Evolutionary conservation across 2,888 invertebrate genomes (phyloP).

Genomic region (Netelia melanura): DNA sequence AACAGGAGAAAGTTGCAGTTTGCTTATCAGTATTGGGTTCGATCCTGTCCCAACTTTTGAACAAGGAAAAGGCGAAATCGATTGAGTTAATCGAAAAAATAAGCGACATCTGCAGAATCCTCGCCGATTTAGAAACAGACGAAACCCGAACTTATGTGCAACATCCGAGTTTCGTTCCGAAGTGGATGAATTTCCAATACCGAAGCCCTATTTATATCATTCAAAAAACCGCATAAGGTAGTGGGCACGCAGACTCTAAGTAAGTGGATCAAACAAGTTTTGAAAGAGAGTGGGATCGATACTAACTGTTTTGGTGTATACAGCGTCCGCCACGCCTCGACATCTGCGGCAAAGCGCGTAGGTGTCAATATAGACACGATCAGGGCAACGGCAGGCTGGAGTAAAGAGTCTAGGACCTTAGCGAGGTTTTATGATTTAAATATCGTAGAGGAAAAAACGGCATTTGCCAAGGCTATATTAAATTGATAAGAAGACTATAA

Average conservation of each 20-base stretch:
- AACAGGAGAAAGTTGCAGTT: constrained; percentile 54
- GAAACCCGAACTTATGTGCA: constrained; percentile 50
- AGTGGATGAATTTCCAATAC: constrained; percentile 44
- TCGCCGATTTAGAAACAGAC: constrained; percentile 64
- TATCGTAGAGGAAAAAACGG: constrained; percentile 31
- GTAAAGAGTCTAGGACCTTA: constrained; percentile 29
- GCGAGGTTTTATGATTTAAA: constrained; percentile 33
- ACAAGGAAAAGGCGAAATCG: constrained; percentile 22
- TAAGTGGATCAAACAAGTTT: constrained; percentile 16
- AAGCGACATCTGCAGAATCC: constrained; percentile 48
- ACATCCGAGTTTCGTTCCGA: constrained; percentile 24
- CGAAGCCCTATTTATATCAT: constrained; percentile 18
- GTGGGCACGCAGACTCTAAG: constrained; percentile 32
- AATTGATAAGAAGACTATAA: constrained; percentile 26
- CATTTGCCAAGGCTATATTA: constrained; percentile 27
- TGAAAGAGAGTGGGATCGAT: constrained; percentile 29
- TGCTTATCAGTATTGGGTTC: constrained; percentile 46
- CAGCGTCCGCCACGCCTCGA: constrained; percentile 42
- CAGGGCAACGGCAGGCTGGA: constrained; percentile 27
- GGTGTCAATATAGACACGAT: constrained; percentile 33
- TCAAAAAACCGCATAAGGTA: constrained; percentile 30
- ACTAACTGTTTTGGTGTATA: constrained; percentile 31
- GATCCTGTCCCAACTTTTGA: constrained; percentile 36
- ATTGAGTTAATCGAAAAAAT: constrained; percentile 38
- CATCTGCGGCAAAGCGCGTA: constrained; percentile 29